phyloP scores from a whole-genome alignment of 2,888 invertebrate species.

The Galeopsomyia nigrocyanea region DNA sequence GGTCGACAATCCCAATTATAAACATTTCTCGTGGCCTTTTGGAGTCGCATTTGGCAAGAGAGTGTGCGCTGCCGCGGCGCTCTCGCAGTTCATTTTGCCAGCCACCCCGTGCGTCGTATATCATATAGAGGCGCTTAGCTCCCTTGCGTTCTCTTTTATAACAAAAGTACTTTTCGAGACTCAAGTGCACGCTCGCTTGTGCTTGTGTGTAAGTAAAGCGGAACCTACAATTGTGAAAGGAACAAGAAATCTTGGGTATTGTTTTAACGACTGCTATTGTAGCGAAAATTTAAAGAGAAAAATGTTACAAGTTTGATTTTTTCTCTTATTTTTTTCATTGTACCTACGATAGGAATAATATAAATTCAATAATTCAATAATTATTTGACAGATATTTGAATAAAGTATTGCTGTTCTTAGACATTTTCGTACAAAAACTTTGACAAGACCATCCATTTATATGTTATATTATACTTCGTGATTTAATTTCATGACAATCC shows the following conservation, averaged over 20 bases:
- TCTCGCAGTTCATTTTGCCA: conserved; percentile 59
- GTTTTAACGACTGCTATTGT: conserved; percentile 40
- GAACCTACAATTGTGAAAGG: conserved; percentile 45
- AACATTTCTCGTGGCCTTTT: conserved; percentile 65
- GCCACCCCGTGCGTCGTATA: conserved; percentile 31
- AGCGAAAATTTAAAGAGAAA: not conserved
- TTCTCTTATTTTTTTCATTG: not conserved
- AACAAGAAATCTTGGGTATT: conserved; percentile 43
- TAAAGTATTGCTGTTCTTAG: no score
- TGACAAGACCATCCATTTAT: no score
- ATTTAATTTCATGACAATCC: no score
- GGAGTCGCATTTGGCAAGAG: conserved; percentile 58
- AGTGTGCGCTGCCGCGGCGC: conserved; percentile 28
- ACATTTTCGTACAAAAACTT: no score
- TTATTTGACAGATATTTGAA: no score
- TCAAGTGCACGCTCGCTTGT: conserved; percentile 43
- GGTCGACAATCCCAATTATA: conserved; percentile 66
- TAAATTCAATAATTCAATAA: no score
- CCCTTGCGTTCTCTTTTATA: conserved; percentile 48
- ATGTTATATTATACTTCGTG: no score
- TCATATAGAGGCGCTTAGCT: conserved; percentile 35
- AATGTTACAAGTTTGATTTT: not conserved
- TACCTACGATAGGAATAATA: no score
- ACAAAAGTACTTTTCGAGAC: conserved; percentile 60
- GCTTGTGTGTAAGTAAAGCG: conserved; percentile 38